Percentiles rank a stretch among this genome's conserved stretches.
phyloP scores from a whole-genome alignment of 2,888 invertebrate species.

The Hecatera dysodea region DNA sequence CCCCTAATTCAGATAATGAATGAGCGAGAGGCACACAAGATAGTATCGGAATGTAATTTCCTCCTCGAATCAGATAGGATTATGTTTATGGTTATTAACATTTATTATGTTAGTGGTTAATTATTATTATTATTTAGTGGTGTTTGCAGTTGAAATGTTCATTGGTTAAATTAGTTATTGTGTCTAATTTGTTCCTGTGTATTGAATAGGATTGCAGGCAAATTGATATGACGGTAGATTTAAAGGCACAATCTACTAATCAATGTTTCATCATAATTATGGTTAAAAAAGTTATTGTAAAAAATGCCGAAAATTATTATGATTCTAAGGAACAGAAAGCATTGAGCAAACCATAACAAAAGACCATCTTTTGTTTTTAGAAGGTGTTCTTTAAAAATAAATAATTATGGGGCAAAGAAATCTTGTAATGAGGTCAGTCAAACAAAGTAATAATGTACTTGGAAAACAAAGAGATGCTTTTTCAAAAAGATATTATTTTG shows the following conservation, averaged over 20 bases:
- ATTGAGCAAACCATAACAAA: too few species aligned
- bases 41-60: slow-evolving; percentile 78
- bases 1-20: slow-evolving; percentile 79
- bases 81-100: slow-evolving; percentile 59
- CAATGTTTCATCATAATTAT: too few species aligned
- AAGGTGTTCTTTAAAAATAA: too few species aligned
- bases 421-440: too few species aligned
- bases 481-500: neutral
- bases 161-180: slow-evolving; percentile 8
- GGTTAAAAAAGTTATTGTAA: too few species aligned
- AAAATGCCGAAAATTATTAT: too few species aligned
- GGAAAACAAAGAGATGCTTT: neutral
- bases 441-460: too few species aligned
- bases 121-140: slow-evolving; percentile 48
- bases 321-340: too few species aligned
- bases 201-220: neutral
- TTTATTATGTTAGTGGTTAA: slow-evolving; percentile 56
- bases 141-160: slow-evolving; percentile 36
- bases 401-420: too few species aligned
- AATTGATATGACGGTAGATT: neutral
- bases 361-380: too few species aligned
- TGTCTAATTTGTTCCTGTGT: neutral
- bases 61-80: slow-evolving; percentile 65
- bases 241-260: too few species aligned
- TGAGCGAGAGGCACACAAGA: slow-evolving; percentile 71